Evolutionary conservation across 1,140 invertebrate species (phyloP).

Genomic region (Saccostrea echinata): DNA sequence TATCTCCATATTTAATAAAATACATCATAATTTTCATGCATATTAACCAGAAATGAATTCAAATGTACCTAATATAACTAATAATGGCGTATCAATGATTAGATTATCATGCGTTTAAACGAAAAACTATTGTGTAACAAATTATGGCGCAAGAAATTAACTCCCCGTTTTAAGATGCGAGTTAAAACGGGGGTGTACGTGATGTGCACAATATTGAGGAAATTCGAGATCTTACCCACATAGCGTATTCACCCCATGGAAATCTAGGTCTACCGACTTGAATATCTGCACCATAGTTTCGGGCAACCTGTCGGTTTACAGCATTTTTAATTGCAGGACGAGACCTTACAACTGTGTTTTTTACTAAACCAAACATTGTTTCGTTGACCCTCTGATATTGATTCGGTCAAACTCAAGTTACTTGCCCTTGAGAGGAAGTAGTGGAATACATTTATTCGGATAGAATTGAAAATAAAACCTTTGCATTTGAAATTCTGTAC

Average conservation of each 20-base stretch:
- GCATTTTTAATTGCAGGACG: background rate
- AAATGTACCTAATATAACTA: too few species aligned
- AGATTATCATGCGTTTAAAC: too few species aligned
- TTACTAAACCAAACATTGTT: background rate
- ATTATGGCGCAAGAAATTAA: too few species aligned
- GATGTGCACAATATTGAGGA: background rate
- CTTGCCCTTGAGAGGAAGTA: background rate
- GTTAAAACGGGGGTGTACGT: too few species aligned
- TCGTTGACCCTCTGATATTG: background rate
- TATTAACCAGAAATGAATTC: too few species aligned
- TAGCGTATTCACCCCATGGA: background rate
- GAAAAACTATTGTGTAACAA: too few species aligned
- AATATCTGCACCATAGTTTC: conserved; percentile 18
- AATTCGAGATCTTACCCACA: conserved; percentile 17
- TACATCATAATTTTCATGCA: too few species aligned
- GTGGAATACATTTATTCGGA: background rate
- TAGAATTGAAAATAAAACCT: background rate
- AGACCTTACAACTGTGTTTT: background rate
- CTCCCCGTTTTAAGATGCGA: too few species aligned
- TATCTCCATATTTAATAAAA: too few species aligned
- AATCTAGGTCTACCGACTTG: background rate
- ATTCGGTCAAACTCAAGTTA: conserved; percentile 9
- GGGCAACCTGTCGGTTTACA: background rate
- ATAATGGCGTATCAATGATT: too few species aligned
- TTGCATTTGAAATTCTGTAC: background rate